These are phyloP conservation scores for Parotocinclus haroldoi DNA, from an alignment of 2,797 vertebrate species.

Conservation along the genomic window DNA sequence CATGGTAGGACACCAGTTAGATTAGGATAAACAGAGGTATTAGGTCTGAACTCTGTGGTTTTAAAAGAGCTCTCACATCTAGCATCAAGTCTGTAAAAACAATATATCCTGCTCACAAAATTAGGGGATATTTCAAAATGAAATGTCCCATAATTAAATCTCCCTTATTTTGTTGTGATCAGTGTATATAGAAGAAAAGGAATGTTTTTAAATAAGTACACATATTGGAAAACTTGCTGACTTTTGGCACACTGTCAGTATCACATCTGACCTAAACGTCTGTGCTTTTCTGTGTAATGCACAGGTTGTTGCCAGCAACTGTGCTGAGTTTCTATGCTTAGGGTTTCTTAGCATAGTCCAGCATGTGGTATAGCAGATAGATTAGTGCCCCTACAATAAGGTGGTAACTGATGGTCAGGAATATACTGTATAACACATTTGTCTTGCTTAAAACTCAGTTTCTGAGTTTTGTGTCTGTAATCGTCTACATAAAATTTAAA, in stretches of 20 bases:
- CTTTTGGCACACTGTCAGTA: slow-evolving; percentile 51
- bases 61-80: too few species aligned
- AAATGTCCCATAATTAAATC: too few species aligned
- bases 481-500: slow-evolving; percentile 36
- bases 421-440: slow-evolving; percentile 57
- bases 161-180: too few species aligned
- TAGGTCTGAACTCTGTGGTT: background rate
- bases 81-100: slow-evolving; percentile 7
- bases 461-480: slow-evolving; percentile 51
- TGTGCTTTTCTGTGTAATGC: slow-evolving; percentile 21
- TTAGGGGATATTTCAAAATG: too few species aligned
- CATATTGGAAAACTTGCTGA: slow-evolving; percentile 22
- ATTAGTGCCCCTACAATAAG: slow-evolving; percentile 42
- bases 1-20: background rate
- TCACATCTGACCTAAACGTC: background rate
- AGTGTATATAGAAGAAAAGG: background rate
- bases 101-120: too few species aligned
- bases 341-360: slow-evolving; percentile 56
- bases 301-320: slow-evolving; percentile 57
- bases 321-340: slow-evolving; percentile 53
- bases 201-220: slow-evolving; percentile 20
- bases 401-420: slow-evolving; percentile 56
- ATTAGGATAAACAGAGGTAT: background rate
- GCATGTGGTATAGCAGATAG: slow-evolving; percentile 59
- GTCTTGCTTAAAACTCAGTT: slow-evolving; percentile 56